Conservation (phyloP, 1,140 invertebrate species). For the Berghia stephanieae region DNA sequence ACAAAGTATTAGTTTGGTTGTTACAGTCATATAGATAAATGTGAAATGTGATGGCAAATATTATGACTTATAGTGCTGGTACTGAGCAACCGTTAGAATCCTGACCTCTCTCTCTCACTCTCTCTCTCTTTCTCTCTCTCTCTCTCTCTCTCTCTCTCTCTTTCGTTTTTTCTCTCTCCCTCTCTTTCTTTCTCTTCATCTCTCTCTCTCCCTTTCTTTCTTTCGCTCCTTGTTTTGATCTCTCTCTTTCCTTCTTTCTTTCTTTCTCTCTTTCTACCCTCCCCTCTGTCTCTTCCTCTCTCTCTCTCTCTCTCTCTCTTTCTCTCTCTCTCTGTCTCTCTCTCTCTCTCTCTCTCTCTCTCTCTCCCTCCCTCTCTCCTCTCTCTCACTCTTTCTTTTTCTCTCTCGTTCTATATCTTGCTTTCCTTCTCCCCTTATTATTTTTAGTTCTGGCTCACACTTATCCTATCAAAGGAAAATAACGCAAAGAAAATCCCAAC, state of each 20-base stretch:
- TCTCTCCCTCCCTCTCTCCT: not conserved
- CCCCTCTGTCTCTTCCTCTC: not conserved
- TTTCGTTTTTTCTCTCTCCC: not conserved
- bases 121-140: not conserved
- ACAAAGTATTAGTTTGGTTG: too few relatives aligned
- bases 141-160: not conserved
- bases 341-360: conserved; percentile 6
- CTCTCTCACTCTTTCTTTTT: not conserved
- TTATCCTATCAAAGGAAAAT: too few relatives aligned
- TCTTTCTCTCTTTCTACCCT: not conserved
- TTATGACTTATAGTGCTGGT: too few relatives aligned
- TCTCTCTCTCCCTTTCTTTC: not conserved
- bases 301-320: not conserved
- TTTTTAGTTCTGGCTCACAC: too few relatives aligned
- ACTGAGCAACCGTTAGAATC: too few relatives aligned
- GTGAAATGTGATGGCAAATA: too few relatives aligned
- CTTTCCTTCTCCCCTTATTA: too few relatives aligned
- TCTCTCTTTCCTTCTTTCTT: too few relatives aligned
- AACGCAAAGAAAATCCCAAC: too few relatives aligned
- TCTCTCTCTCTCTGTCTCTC: conserved; percentile 16
- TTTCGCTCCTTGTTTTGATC: too few relatives aligned
- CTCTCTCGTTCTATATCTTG: not conserved
- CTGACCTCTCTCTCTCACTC: conserved; percentile 20
- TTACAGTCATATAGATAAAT: too few relatives aligned
- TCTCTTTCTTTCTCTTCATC: not conserved